These are phyloP conservation scores for Alligator sinensis DNA, from an alignment of 2,113 vertebrate species.

Conservation along the genomic window DNA sequence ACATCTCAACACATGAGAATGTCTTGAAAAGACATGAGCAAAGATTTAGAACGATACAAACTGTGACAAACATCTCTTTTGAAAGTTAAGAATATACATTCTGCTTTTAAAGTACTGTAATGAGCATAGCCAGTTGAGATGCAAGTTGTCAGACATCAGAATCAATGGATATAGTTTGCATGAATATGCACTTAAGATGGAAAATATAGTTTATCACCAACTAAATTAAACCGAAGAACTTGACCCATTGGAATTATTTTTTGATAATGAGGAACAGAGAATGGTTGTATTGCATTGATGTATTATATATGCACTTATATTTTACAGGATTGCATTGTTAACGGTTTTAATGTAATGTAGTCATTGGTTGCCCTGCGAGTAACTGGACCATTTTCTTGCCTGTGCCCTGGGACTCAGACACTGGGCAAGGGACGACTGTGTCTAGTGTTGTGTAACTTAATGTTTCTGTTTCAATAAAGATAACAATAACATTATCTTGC, in stretches of 20 bases:
- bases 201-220: conserved; percentile 30
- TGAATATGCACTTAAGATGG: conserved; percentile 49
- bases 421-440: background rate
- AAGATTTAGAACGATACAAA: conserved; percentile 43
- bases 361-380: conserved; percentile 37
- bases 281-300: conserved; percentile 39
- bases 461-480: conserved; percentile 74
- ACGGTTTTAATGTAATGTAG: conserved; percentile 40
- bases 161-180: conserved; percentile 27
- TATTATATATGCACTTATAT: conserved; percentile 31
- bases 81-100: conserved; percentile 8
- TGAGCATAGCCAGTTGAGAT: conserved; percentile 4
- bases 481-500: conserved; percentile 36
- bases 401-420: conserved; percentile 52
- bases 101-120: conserved; percentile 46
- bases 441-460: conserved; percentile 55
- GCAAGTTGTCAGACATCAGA: background rate
- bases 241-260: conserved; percentile 38
- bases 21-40: conserved; percentile 46
- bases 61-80: conserved; percentile 22
- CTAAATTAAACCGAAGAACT: conserved; percentile 43
- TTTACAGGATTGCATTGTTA: conserved; percentile 63
- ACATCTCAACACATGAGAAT: background rate
- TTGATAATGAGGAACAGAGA: conserved; percentile 38
- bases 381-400: conserved; percentile 51